Conservation (phyloP, 2,113 vertebrate species). For the Gobius niger region DNA sequence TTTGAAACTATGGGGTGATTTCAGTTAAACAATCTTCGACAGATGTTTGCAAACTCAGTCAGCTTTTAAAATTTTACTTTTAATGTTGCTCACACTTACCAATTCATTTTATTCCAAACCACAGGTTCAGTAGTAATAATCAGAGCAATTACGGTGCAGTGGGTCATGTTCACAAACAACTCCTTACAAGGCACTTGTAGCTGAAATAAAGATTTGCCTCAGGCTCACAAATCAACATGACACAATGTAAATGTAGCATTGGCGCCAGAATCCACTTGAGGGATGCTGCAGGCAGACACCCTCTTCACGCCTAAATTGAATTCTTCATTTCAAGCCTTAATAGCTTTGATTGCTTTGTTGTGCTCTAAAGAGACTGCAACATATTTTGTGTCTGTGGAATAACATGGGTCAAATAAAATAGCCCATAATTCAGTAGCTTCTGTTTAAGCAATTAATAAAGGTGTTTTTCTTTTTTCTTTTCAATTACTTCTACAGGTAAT, state of each 20-base stretch:
- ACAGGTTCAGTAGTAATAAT: conserved; percentile 42
- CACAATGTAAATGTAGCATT: conserved; percentile 45
- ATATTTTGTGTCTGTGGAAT: conserved; percentile 7
- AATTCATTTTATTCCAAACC: conserved; percentile 12
- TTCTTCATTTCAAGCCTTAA: conserved; percentile 24
- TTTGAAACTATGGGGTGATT: too few relatives aligned
- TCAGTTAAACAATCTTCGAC: too few relatives aligned
- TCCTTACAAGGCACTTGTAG: conserved; percentile 49
- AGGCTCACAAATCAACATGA: conserved; percentile 42
- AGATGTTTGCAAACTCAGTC: too few relatives aligned
- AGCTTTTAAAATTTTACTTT: too few relatives aligned
- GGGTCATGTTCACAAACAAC: conserved; percentile 39
- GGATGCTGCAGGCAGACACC: conserved; percentile 43
- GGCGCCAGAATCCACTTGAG: conserved; percentile 39
- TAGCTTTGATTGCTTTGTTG: conserved; percentile 2
- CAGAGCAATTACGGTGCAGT: conserved; percentile 38
- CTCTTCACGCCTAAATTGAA: conserved; percentile 36
- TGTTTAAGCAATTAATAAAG: too few relatives aligned
- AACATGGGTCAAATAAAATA: too few relatives aligned
- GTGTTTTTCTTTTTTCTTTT: too few relatives aligned
- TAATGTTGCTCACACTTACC: neutral
- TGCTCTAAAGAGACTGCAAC: conserved; percentile 5
- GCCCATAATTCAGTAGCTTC: neutral
- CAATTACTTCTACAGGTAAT: too few relatives aligned
- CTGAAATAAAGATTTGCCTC: conserved; percentile 56